phyloP scores from a whole-genome alignment of 2,113 vertebrate species.

The Tinamus guttatus region DNA sequence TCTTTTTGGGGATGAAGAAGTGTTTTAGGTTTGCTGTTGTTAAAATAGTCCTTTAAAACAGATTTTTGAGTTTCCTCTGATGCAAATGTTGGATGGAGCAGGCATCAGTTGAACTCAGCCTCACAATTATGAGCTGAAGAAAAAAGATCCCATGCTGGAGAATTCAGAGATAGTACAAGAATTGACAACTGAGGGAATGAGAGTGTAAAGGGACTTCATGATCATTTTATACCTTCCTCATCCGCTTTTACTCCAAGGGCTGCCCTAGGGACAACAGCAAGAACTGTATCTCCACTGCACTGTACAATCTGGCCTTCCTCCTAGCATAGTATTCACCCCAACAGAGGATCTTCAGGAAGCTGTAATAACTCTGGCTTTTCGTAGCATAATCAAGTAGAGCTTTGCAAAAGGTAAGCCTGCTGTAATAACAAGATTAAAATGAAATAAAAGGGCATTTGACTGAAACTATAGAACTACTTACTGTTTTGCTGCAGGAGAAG shows the following conservation, averaged over 20 bases:
- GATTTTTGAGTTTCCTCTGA: neutral
- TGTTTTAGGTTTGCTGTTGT: neutral
- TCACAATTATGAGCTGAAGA: neutral
- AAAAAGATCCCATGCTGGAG: neutral
- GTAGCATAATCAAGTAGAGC: neutral
- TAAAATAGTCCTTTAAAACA: neutral
- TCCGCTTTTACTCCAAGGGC: neutral
- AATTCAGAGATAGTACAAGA: neutral
- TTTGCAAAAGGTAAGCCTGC: neutral
- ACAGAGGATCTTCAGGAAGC: neutral
- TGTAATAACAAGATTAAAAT: neutral
- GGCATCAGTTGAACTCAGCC: neutral
- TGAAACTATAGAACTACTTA: neutral
- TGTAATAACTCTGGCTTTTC: neutral
- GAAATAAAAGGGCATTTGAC: neutral
- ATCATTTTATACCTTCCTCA: neutral
- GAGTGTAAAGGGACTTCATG: neutral
- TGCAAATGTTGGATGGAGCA: rapidly evolving
- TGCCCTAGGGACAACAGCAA: neutral
- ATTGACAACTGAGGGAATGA: neutral
- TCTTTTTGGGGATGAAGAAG: neutral
- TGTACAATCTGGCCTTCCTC: neutral
- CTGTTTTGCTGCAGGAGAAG: neutral
- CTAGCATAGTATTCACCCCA: neutral
- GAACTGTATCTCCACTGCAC: neutral